phyloP scores from a whole-genome alignment of 2,113 vertebrate species.

The Sinosuthora webbiana region DNA sequence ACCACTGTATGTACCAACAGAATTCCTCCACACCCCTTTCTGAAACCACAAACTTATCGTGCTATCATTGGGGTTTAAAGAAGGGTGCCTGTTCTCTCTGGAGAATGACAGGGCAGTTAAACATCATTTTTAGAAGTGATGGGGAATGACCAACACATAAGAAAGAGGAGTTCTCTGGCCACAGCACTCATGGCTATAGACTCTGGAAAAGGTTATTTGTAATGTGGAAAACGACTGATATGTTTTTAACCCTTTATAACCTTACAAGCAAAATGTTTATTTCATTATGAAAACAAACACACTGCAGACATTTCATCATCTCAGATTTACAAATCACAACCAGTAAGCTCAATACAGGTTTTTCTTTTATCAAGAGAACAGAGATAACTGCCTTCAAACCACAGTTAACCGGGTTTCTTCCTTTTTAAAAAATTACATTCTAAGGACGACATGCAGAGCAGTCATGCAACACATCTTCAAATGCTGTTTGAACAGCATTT shows the following conservation, averaged over 20 bases:
- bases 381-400: background rate
- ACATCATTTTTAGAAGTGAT: background rate
- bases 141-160: background rate
- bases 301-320: background rate
- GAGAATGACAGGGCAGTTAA: background rate
- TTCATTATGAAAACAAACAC: background rate
- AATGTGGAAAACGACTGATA: background rate
- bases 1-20: background rate
- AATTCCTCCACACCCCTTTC: constrained; percentile 1
- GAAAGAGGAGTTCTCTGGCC: background rate
- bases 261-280: background rate
- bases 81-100: background rate
- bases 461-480: background rate
- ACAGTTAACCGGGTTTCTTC: background rate
- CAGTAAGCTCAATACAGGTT: background rate
- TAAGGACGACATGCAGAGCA: background rate
- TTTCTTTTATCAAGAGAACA: background rate
- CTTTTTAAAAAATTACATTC: background rate
- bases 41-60: constrained; percentile 23
- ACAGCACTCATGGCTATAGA: rapidly evolving
- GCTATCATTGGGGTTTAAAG: background rate
- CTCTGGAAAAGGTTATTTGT: background rate
- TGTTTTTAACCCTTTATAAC: background rate
- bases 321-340: background rate
- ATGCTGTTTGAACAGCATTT: background rate